A percentile compares a stretch with the other conserved stretches of the same genome.
These are phyloP conservation scores for Octodonta nipae DNA, from an alignment of 2,888 invertebrate species.

Conservation along the genomic window DNA sequence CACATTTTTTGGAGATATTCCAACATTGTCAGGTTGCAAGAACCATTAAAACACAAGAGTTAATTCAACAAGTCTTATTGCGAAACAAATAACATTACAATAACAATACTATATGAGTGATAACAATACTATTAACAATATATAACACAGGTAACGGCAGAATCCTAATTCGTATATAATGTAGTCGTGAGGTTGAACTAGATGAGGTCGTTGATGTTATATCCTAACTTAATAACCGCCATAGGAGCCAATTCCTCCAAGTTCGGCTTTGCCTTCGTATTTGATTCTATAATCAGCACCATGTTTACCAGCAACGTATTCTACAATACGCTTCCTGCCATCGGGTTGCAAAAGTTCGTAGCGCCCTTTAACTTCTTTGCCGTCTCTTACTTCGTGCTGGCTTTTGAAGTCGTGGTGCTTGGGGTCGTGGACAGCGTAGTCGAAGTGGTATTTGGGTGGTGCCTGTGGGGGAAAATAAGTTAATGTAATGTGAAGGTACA, in stretches of 20 bases:
- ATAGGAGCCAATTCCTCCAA: conserved; percentile 20
- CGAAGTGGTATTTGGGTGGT: conserved; percentile 28
- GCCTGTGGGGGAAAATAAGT: conserved; percentile 16
- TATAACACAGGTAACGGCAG: conserved; percentile 15
- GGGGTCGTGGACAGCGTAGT: conserved; percentile 29
- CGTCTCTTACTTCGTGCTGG: conserved; percentile 29
- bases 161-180: no score
- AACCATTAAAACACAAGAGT: no score
- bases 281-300: conserved; percentile 29
- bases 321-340: conserved; percentile 29
- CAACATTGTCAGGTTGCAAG: no score
- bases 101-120: conserved; percentile 4
- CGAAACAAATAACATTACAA: conserved; percentile 17
- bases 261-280: conserved; percentile 15
- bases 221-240: conserved; percentile 12
- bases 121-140: conserved; percentile 16
- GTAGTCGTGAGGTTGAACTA: no score
- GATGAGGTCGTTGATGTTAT: no score
- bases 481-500: neutral
- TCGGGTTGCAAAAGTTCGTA: conserved; percentile 31
- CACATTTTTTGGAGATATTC: no score
- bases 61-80: conserved; percentile 25
- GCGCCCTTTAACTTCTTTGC: conserved; percentile 26
- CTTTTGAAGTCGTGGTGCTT: conserved; percentile 30
- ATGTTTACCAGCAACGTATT: conserved; percentile 30